A percentile compares a stretch with the other conserved stretches of the same genome.
Conservation (phyloP, 1,140 invertebrate genomes). For the Cryptotermes secundus region DNA sequence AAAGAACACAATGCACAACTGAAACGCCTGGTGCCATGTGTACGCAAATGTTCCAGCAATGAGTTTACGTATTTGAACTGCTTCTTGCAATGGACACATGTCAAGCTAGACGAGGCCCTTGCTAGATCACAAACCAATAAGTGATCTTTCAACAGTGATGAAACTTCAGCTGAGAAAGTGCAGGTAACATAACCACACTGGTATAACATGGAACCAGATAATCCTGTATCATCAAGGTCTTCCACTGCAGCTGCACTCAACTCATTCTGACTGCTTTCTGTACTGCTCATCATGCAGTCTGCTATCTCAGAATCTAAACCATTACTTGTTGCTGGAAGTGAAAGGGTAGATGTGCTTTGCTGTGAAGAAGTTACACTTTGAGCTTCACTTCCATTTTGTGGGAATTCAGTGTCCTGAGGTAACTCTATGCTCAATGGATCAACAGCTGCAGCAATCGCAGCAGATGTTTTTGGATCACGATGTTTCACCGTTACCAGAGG, state of each 20-base stretch:
- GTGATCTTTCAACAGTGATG: constrained; percentile 50
- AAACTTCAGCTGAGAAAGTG: constrained; percentile 41
- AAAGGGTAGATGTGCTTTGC: not conserved
- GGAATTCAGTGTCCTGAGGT: too few species aligned
- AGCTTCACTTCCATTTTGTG: too few species aligned
- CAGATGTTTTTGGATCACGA: not conserved
- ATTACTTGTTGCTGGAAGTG: not conserved
- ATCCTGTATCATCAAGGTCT: not conserved
- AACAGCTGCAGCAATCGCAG: not conserved
- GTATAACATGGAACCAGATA: constrained; percentile 50
- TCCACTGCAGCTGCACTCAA: not conserved
- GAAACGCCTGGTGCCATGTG: constrained; percentile 54
- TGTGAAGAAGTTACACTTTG: not conserved
- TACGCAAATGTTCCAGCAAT: constrained; percentile 51
- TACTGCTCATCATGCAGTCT: too few species aligned
- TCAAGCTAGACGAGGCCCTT: constrained; percentile 40
- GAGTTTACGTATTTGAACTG: constrained; percentile 37
- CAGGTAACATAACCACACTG: constrained; percentile 53
- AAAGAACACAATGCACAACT: constrained; percentile 54
- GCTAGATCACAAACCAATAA: constrained; percentile 48
- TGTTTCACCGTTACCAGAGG: not conserved
- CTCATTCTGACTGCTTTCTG: too few species aligned
- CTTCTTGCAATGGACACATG: constrained; percentile 55
- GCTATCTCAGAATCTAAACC: not conserved
- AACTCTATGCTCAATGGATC: not conserved